Evolutionary conservation across 2,888 invertebrate genomes (phyloP), one percentile per base, ranked within the genome.

Genomic region (Sarcophaga carnaria): DNA sequence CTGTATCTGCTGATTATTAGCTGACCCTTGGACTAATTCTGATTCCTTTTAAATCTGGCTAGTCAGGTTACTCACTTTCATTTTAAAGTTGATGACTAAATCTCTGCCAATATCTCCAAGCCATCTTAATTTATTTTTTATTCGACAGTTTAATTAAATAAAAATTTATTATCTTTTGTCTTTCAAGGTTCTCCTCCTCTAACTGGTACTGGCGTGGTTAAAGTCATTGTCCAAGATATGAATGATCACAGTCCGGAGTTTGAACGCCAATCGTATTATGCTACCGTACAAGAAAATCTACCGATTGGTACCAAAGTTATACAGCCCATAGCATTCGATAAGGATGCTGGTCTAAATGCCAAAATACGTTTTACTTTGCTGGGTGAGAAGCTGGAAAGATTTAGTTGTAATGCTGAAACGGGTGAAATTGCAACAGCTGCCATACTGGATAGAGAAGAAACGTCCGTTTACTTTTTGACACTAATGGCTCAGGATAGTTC

Each of bases 161-260:
- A 60, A 59, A 60, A 60, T 0, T 4, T 22, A 8, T 37, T 22
- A 11, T 67, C 2, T n/a, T 25, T 89, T 89, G 89, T 90, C 86
- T 87, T 95, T 95, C 66, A 94, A 97, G 98, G 98, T 81, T 97
- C 97, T 25, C 98, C 98, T 22, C 97, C 98, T 3, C 94, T 98
- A 81, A 98, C 98, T 3, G 98, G 99, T 72, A 97, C 98, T 5
- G 98, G 98, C 62, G 97, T 97, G 72, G 97, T 99, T 2, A 96
- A 96, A 90, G 96, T 99, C 83, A 95, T 97, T 78, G 98, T 99
- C 12, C 97, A 98, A 94, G 99, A 99, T 93, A 97, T 98, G 82
- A 99, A 99, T 93, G 99, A 99, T 92, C 98, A 98, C 93, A 96
- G 96, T 89, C 99, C 99, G 0, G 96, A 96, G 90, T 99, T 99